phyloP scores from a whole-genome alignment of 2,113 vertebrate species.

The Candoia aspera region DNA sequence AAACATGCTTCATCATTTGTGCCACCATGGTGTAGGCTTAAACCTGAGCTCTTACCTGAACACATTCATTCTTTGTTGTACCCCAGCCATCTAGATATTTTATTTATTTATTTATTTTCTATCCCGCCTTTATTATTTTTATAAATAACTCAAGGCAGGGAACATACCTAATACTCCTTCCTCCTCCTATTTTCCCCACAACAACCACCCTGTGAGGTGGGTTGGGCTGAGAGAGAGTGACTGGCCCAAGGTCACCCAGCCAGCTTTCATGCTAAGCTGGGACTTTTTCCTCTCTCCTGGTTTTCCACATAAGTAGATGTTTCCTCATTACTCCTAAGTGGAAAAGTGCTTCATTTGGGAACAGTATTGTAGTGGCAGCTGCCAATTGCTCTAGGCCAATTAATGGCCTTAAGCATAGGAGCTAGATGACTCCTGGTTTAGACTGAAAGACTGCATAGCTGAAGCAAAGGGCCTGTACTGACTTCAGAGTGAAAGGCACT shows the following conservation, averaged over 20 bases:
- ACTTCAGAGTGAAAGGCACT: background rate
- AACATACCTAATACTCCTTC: too few relatives aligned
- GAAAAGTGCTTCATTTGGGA: background rate
- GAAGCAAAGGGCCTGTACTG: background rate
- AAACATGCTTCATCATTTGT: background rate
- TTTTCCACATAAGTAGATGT: background rate
- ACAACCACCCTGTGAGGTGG: too few relatives aligned
- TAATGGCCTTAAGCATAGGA: background rate
- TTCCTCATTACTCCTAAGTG: background rate
- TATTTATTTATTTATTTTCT: too few relatives aligned
- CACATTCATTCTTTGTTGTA: background rate
- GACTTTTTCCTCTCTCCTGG: too few relatives aligned
- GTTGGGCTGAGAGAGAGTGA: too few relatives aligned
- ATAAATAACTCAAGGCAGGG: too few relatives aligned
- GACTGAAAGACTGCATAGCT: background rate
- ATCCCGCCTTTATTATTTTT: too few relatives aligned
- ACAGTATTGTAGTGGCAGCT: background rate
- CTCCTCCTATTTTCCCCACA: too few relatives aligned
- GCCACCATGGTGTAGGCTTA: background rate
- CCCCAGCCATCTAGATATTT: too few relatives aligned
- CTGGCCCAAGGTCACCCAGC: too few relatives aligned
- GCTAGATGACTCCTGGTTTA: background rate
- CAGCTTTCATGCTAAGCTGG: too few relatives aligned
- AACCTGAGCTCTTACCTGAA: background rate
- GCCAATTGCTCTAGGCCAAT: background rate